phyloP scores from a whole-genome alignment of 2,113 vertebrate genomes.

The Leuciscus idus region DNA sequence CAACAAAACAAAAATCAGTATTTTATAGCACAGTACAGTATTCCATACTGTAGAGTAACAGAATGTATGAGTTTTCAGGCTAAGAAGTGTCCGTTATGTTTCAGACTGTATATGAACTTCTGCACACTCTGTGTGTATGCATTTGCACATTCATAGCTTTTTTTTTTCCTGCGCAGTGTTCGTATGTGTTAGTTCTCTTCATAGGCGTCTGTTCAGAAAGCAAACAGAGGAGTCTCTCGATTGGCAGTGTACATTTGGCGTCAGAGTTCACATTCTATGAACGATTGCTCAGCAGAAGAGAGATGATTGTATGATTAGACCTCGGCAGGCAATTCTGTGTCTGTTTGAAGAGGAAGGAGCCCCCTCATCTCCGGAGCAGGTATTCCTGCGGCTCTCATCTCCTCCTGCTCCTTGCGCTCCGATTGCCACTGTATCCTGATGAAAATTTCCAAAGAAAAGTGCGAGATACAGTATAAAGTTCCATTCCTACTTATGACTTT shows the following conservation, averaged over 20 bases:
- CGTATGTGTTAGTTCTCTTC: constrained; percentile 30
- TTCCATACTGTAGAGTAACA: background rate
- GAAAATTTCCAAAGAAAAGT: constrained; percentile 63
- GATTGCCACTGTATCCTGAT: constrained; percentile 34
- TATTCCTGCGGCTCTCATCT: constrained; percentile 49
- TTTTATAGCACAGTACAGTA: background rate
- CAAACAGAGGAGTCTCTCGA: constrained; percentile 48
- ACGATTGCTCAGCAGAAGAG: constrained; percentile 72
- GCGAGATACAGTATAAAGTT: constrained; percentile 47
- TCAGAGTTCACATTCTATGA: constrained; percentile 50
- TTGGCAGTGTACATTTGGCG: constrained; percentile 20
- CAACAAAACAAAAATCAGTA: background rate
- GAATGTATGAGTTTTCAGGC: background rate
- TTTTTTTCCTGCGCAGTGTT: background rate
- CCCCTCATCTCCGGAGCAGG: constrained; percentile 65
- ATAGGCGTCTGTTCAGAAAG: constrained; percentile 37
- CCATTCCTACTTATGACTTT: constrained; percentile 39
- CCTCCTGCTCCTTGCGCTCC: constrained; percentile 36
- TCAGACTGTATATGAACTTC: background rate
- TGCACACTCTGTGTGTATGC: constrained; percentile 6
- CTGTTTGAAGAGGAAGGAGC: constrained; percentile 71
- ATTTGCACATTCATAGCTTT: background rate
- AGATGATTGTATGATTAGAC: constrained; percentile 78
- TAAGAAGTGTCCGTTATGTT: background rate
- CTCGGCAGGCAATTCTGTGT: constrained; percentile 73